These are phyloP conservation scores for Machaerirhynchus nigripectus DNA, from an alignment of 2,113 vertebrate species.

Conservation along the genomic window DNA sequence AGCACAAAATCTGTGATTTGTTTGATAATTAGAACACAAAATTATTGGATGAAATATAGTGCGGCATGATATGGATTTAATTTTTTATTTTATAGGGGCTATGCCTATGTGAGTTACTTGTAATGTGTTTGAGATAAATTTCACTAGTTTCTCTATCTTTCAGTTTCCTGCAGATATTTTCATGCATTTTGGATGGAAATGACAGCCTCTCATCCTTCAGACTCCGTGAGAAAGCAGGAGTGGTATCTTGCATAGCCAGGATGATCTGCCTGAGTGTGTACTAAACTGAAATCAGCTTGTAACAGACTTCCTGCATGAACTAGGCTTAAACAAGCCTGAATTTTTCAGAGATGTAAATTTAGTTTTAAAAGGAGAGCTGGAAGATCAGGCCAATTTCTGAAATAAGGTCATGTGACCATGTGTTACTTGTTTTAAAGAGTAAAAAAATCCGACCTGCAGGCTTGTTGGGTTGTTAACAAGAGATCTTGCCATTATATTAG, in stretches of 20 bases:
- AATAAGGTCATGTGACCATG: not conserved
- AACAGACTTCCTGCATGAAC: not conserved
- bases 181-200: not conserved
- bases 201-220: not conserved
- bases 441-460: not conserved
- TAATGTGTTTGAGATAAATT: not conserved
- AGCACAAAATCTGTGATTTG: conserved; percentile 67
- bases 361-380: not conserved
- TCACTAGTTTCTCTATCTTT: conserved; percentile 23
- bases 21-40: conserved; percentile 67
- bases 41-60: conserved; percentile 43
- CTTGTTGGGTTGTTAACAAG: not conserved
- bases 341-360: not conserved
- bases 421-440: not conserved
- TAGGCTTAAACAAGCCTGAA: not conserved
- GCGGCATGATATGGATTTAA: not conserved
- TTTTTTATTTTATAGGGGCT: conserved; percentile 49
- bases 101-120: not conserved
- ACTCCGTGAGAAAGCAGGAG: not conserved
- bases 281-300: not conserved
- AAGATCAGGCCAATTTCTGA: not conserved
- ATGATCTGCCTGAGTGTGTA: not conserved
- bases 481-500: not conserved
- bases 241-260: not conserved
- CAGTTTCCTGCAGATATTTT: not conserved